Evolutionary conservation across 2,888 invertebrate species (phyloP).

Genomic region (Orgyia antiqua): DNA sequence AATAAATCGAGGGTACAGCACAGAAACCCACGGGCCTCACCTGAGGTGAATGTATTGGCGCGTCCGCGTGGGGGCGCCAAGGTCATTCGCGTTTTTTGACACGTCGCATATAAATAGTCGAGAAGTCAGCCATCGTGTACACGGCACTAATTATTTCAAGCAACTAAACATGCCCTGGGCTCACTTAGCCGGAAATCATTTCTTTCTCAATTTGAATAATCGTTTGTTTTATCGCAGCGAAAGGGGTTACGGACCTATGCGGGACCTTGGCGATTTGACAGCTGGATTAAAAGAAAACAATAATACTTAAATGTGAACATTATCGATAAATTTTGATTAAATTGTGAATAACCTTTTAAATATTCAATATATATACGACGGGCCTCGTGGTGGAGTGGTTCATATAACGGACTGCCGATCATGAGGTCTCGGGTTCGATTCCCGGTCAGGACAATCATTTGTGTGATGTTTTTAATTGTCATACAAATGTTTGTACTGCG

Average conservation of each 20-base stretch:
- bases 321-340: conserved; percentile 13
- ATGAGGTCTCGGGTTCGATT: too few relatives aligned
- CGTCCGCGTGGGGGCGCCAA: conserved; percentile 73
- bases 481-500: too few relatives aligned
- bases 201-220: conserved; percentile 62
- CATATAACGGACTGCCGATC: too few relatives aligned
- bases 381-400: too few relatives aligned
- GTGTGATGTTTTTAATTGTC: too few relatives aligned
- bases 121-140: conserved; percentile 44
- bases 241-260: conserved; percentile 52
- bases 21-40: conserved; percentile 60
- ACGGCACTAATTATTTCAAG: conserved; percentile 56
- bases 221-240: conserved; percentile 46
- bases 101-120: conserved; percentile 67
- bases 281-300: conserved; percentile 17
- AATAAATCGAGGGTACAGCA: conserved; percentile 31
- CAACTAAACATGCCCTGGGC: conserved; percentile 35
- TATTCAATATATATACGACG: too few relatives aligned
- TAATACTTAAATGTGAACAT: conserved; percentile 12
- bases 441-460: too few relatives aligned
- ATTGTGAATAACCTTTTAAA: conserved; percentile 5
- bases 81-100: conserved; percentile 75
- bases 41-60: conserved; percentile 70
- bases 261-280: conserved; percentile 37
- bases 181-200: conserved; percentile 64